phyloP scores from a whole-genome alignment of 1,140 invertebrate genomes.

The Planococcus citri region DNA sequence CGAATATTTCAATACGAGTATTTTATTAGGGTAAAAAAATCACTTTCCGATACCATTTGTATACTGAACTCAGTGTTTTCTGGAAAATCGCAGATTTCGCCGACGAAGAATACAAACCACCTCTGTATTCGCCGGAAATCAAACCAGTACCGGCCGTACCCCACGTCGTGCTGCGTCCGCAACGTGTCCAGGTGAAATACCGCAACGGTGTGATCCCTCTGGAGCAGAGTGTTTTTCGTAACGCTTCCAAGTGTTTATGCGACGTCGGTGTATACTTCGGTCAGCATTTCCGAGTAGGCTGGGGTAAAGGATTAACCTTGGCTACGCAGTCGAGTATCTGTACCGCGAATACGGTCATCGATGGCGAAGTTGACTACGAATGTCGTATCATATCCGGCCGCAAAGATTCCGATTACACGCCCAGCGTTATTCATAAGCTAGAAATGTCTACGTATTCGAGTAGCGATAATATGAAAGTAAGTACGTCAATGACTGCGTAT shows the following conservation, averaged over 20 bases:
- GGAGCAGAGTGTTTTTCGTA: neutral
- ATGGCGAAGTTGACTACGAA: neutral
- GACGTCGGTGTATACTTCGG: conserved; percentile 24
- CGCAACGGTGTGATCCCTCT: conserved; percentile 6
- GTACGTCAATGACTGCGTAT: neutral
- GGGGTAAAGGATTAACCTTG: conserved; percentile 17
- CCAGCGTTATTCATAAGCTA: conserved; percentile 22
- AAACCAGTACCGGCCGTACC: neutral
- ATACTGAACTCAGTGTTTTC: no score
- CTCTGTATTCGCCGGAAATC: neutral
- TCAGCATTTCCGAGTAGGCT: conserved; percentile 22
- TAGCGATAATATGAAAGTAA: conserved; percentile 31
- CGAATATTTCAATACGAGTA: no score
- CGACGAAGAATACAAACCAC: neutral
- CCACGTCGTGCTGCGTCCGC: neutral
- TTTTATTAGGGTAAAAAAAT: no score
- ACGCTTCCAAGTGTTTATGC: conserved; percentile 15
- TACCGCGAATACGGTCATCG: neutral
- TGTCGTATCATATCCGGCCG: conserved; percentile 9
- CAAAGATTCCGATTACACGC: conserved; percentile 20
- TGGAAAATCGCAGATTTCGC: neutral
- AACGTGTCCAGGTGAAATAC: neutral
- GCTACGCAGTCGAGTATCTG: neutral
- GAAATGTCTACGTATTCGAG: conserved; percentile 17
- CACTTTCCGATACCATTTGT: no score